Base-by-base conservation (phyloP, 1,140 invertebrate species). In the Ceratina japonica region DNA sequence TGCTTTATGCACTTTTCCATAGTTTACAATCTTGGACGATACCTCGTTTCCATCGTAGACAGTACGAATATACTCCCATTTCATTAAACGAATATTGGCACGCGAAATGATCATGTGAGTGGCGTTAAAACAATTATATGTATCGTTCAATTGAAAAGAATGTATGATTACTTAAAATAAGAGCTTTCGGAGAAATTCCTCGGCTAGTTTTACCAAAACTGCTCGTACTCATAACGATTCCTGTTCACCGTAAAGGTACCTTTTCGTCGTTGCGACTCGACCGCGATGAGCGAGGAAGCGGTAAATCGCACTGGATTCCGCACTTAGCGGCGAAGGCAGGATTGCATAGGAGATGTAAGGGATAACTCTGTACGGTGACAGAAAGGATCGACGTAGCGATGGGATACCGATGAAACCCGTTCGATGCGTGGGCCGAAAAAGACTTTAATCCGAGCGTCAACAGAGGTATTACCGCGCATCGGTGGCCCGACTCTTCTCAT, bases 391-490 rank as follows among this genome's bases (percentile, higher is more conserved):
- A 20, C 49, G 15, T 52, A 15, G 18, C n/a, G 18, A 7, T 2
- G 12, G 16, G 15, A 74, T 51, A 37, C 24, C 77, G 44, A 64
- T 27, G 52, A 51, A 56, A 15, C 51, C 61, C 18, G 49, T 56
- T 44, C 44, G 49, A 70, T 72, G 74, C 56, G 83, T 80, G 72
- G 75, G 66, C 82, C 65, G 77, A 81, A 87, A 87, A 85, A 72
- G 74, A 86, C 85, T 86, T 86, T 87, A 87, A 87, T 84, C 84
- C 84, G 76, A 82, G 84, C 86, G 86, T 87, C 86, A 87, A 87
- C 81, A 87, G 86, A 87, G 75, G 86, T 75, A 87, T 87, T 87
- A 87, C 81, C 75, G 83, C 66, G 81, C 78, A 87, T 83, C 81
- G 78, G 56, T 85, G 75, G 54, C 76, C 68, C 76, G 72, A 70